Base-by-base conservation (phyloP, 2,797 vertebrate species). In the Crocidura indochinensis region DNA sequence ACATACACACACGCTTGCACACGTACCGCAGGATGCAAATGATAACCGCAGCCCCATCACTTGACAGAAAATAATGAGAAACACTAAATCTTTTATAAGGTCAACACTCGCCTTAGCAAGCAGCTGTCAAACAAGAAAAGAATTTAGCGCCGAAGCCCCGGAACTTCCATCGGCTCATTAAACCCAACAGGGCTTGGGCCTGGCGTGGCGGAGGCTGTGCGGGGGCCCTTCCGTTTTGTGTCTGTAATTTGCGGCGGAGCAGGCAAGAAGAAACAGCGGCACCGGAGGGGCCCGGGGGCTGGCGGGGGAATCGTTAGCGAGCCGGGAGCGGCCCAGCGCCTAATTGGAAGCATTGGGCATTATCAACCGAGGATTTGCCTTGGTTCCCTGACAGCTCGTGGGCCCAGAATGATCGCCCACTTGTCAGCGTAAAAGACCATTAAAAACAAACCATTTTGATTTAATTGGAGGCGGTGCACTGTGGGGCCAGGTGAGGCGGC, bases 321-420 rank as follows among this genome's bases (percentile, higher is more conserved):
- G 96, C 98, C 98, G 98, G 99, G 98, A 99, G 99, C 98, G 99
- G 99, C 99, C 97, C 98, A 97, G 98, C 98, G 98, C 98, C 99
- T 99, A 99, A 99, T 99, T 99, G 99, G 99, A 99, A 99, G 99
- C 99, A 98, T 99, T 99, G 99, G 99, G 99, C 99, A 99, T 99
- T 99, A 99, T 99, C 99, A 99, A 98, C 99, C 97, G 98, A 99
- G 99, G 98, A 98, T 99, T 99, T 99, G 99, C 99, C 98, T 98
- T 98, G 95, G 98, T 98, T 99, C 98, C 90, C 99, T 99, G 99
- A 99, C 99, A 99, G 99, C 99, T 99, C 98, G 98, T 98, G 98
- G 98, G 99, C 98, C 99, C 98, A 98, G 98, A 99, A 99, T 99
- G 99, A 99, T 99, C 98, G 99, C 98, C 99, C 99, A 99, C 99